Base-by-base conservation (phyloP, 2,888 invertebrate genomes). In the Eremobia ochroleuca region DNA sequence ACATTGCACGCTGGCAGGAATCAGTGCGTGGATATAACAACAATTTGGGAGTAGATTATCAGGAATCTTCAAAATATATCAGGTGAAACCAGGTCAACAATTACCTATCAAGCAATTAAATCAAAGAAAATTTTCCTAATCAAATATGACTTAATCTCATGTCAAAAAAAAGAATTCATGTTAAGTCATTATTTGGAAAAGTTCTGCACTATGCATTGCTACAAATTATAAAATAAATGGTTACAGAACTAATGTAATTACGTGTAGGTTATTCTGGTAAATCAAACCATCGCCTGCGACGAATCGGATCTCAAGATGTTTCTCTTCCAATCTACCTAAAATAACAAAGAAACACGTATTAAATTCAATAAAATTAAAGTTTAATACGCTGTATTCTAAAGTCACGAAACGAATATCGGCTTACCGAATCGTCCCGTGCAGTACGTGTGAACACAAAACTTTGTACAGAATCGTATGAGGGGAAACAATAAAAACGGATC, bases 401-500 rank as follows among this genome's bases (percentile, higher is more conserved):
- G 81, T 85, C 86, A 89, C 87, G 90, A 93, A 92, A 94, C 93
- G 92, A 93, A 94, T 93, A 92, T 91, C 89, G 86, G 85, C 88
- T 89, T 90, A 89, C 89, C 87, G 90, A 93, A 88, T 91, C 86
- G 87, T 82, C 83, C 87, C 73, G 83, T 74, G 52, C 49, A 77
- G 73, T 77, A 81, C 80, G 84, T 86, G 84, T 90, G 93, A 94
- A 94, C 93, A 93, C 90, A 88, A 93, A 95, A 94, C 91, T 94
- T 95, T 91, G 91, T 86, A 90, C 90, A 88, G 85, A 90, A 91
- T 91, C 91, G 91, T 89, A 90, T 90, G 82, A 90, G 90, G 91
- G 94, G 93, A 94, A 95, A 94, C 95, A 95, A 95, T 95, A 95
- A 96, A 96, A 95, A 95, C 95, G 94, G 94, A 92, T 94, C 93